phyloP scores from a whole-genome alignment of 2,888 invertebrate species.

The Tetramorium bicarinatum region DNA sequence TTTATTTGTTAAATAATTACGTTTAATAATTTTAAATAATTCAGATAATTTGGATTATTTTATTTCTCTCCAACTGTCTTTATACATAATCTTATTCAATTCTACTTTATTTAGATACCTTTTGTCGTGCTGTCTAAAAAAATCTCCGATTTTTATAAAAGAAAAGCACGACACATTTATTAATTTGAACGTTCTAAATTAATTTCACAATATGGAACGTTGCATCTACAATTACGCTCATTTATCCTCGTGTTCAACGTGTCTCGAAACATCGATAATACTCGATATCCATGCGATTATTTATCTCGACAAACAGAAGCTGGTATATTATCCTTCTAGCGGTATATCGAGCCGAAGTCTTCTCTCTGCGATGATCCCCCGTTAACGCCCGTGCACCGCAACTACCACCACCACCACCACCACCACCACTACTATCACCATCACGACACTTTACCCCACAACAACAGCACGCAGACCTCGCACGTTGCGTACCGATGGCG shows the following conservation, averaged over 20 bases:
- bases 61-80: not conserved
- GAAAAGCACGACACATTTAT: not conserved
- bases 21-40: too few species aligned
- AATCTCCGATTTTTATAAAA: not conserved
- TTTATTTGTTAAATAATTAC: not conserved
- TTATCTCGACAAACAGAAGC: conserved; percentile 13
- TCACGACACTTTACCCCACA: conserved; percentile 45
- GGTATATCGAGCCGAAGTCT: conserved; percentile 10
- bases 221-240: not conserved
- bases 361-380: conserved; percentile 21
- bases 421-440: conserved; percentile 51
- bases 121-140: too few species aligned
- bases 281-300: conserved; percentile 11
- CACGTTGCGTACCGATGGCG: conserved; percentile 70
- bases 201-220: not conserved
- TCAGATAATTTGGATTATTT: not conserved
- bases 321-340: not conserved
- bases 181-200: not conserved
- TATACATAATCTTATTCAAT: not conserved
- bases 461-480: conserved; percentile 67
- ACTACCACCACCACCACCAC: conserved; percentile 50
- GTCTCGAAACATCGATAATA: conserved; percentile 12
- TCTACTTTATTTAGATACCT: not conserved
- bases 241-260: not conserved
- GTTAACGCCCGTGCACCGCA: conserved; percentile 44